These are phyloP conservation scores for Ypsolopha sequella DNA, from an alignment of 2,888 invertebrate species.

Conservation along the genomic window DNA sequence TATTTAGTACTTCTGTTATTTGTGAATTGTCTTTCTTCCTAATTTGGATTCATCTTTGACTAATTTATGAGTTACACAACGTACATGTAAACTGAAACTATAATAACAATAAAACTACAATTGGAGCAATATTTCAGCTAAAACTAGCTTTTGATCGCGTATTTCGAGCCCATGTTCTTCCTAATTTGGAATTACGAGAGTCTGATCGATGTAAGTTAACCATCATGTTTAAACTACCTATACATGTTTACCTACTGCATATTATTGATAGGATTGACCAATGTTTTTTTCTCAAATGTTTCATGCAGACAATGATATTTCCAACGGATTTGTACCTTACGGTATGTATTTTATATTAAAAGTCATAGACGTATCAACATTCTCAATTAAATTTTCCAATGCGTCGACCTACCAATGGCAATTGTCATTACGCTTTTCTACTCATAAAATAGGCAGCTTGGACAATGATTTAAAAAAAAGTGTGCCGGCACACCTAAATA, in stretches of 20 bases:
- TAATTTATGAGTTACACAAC: slow-evolving; percentile 66
- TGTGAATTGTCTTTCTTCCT: too few relatives aligned
- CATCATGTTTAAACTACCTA: too few relatives aligned
- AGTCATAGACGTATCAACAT: not conserved
- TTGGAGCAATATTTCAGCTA: slow-evolving; percentile 69
- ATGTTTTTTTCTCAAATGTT: slow-evolving; percentile 17
- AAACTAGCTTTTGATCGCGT: slow-evolving; percentile 69
- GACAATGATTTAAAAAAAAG: too few relatives aligned
- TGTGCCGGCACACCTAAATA: too few relatives aligned
- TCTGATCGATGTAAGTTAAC: too few relatives aligned
- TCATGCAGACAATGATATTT: slow-evolving; percentile 58
- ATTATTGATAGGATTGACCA: not conserved
- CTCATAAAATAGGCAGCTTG: too few relatives aligned
- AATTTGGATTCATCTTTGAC: slow-evolving; percentile 49
- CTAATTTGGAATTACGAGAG: too few relatives aligned
- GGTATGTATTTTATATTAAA: slow-evolving; percentile 24
- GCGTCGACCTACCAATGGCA: too few relatives aligned
- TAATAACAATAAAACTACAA: slow-evolving; percentile 69
- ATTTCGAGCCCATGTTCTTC: slow-evolving; percentile 71
- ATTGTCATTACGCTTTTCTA: too few relatives aligned
- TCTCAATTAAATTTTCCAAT: too few relatives aligned
- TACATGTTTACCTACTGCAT: too few relatives aligned
- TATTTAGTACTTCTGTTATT: not conserved
- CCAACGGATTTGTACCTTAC: slow-evolving; percentile 38
- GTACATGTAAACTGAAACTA: slow-evolving; percentile 67